These are phyloP conservation scores for Hippolais icterina DNA, from an alignment of 2,113 vertebrate species.

Conservation along the genomic window DNA sequence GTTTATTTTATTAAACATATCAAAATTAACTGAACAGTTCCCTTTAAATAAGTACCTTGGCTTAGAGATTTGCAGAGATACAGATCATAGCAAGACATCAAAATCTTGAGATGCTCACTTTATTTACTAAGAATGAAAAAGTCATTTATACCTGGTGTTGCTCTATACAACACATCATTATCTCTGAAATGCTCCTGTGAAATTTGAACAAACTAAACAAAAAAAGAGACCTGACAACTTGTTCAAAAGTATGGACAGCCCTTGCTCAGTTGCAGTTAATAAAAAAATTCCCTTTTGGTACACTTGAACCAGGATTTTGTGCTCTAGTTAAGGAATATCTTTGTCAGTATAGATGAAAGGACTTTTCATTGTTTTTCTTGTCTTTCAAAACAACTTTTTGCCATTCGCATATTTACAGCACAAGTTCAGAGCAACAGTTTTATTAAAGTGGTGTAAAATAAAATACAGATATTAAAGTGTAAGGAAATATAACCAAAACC, in stretches of 20 bases:
- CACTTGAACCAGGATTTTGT: background rate
- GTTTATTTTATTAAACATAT: background rate
- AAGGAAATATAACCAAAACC: background rate
- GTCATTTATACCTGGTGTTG: background rate
- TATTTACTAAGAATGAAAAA: background rate
- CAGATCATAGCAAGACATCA: background rate
- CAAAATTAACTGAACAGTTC: background rate
- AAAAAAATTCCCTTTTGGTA: background rate
- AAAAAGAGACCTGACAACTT: background rate
- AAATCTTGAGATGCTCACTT: background rate
- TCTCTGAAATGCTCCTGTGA: background rate
- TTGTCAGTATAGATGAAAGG: background rate
- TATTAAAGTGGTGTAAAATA: background rate
- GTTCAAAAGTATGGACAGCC: background rate
- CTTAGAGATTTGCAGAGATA: background rate
- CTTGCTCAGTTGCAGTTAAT: background rate
- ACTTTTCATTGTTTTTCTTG: background rate
- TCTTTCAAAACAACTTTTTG: background rate
- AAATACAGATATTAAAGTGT: background rate
- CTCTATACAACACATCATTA: fast-evolving
- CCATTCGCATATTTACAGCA: background rate
- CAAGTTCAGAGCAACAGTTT: background rate
- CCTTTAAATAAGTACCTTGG: background rate
- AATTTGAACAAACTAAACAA: background rate
- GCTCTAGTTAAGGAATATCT: background rate